Evolutionary conservation across 1,140 invertebrate genomes (phyloP), one percentile per base, ranked within the genome.

Genomic region (Mya arenaria): DNA sequence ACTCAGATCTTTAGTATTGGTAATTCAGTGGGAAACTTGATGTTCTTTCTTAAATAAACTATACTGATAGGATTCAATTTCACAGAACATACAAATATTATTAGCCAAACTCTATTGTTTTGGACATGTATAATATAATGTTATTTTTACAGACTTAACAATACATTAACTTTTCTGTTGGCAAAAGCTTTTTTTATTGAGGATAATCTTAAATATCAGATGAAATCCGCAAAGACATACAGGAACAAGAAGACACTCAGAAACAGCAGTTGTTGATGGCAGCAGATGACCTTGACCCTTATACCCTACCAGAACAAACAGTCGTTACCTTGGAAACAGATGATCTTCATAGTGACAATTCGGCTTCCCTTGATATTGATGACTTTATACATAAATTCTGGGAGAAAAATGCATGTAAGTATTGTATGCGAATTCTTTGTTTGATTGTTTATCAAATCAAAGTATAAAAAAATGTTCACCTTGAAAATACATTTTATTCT

Each of bases 361-460:
- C 65, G 10, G 10, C 30, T 4, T 68, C 65, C 17, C 56, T 88
- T 13, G 83, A 88, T 69, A 77, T 88, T n/a, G 74, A 83, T 37
- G 83, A 71, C 37, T 88, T 88, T 37, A 86, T 88, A 39, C 82
- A 88, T 30, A 65, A 83, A 32, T 88, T 88, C 44, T 44, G 85
- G 28, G 58, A 82, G 23, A 84, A 82, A 78, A 88, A 88, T 74
- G 63, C 44, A 55, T 82, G 86, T 87, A 36, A 79, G 77, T 65
- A 30, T 71, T 65, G 23, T 48, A 34, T 60, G 2, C 2, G 28
- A 8, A 5, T 73, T 73, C 30, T 41, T 60, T 23, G 15, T 23
- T 23, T 10, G 23, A 13, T 17, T 37, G 25, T 66, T n/a, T n/a
- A n/a, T n/a, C n/a, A n/a, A n/a, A n/a, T n/a, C n/a, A n/a, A n/a